Conservation (phyloP, 1,140 invertebrate species). For the Ruditapes philippinarum region DNA sequence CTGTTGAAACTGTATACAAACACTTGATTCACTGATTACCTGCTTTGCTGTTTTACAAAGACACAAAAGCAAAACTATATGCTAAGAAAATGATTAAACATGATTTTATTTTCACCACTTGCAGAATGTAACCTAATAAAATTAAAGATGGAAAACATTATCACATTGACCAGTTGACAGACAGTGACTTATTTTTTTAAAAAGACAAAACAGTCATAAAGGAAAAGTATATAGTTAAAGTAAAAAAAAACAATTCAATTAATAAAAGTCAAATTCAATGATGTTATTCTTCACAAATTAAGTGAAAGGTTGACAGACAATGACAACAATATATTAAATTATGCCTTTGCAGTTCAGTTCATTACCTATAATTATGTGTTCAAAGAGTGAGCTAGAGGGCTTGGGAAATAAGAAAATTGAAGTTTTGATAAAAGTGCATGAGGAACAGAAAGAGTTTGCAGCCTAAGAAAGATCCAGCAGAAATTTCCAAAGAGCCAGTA, state of each 20-base stretch:
- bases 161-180: neutral
- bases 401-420: constrained; percentile 20
- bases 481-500: neutral
- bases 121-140: neutral
- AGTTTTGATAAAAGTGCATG: neutral
- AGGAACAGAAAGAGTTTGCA: neutral
- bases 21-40: constrained; percentile 35
- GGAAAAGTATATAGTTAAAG: too few species aligned
- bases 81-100: constrained; percentile 28
- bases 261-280: neutral
- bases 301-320: neutral
- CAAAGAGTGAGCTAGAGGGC: neutral
- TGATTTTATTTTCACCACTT: constrained; percentile 44
- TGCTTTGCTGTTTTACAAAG: constrained; percentile 28
- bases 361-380: neutral
- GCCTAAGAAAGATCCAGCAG: neutral
- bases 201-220: too few species aligned
- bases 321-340: neutral
- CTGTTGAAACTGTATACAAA: constrained; percentile 50
- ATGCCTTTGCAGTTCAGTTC: neutral
- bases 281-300: neutral
- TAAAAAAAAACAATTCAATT: too few species aligned
- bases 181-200: neutral
- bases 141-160: neutral
- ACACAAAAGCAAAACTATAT: constrained; percentile 59